These are phyloP conservation scores for Pachycephus smyrnensis DNA, from an alignment of 2,888 invertebrate species.

Conservation along the genomic window DNA sequence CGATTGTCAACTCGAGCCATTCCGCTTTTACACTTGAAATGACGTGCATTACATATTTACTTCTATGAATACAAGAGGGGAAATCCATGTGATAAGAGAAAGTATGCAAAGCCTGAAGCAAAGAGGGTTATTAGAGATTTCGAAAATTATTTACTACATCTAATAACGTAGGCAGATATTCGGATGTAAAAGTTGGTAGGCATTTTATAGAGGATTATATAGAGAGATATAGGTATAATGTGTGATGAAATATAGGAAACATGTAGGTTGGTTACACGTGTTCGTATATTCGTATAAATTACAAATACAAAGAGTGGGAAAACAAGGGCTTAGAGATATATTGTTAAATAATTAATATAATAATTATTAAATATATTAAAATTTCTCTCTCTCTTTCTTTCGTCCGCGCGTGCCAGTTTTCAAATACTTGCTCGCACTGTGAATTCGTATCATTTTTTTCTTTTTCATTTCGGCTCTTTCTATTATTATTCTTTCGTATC, in stretches of 20 bases:
- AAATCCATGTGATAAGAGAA: neutral
- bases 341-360: constrained; percentile 31
- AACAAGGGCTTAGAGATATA: constrained; percentile 24
- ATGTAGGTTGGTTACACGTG: neutral
- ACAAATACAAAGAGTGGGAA: constrained; percentile 14
- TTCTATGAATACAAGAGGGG: neutral
- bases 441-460: neutral
- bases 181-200: neutral
- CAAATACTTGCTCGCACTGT: neutral
- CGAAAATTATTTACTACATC: neutral
- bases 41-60: neutral
- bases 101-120: neutral
- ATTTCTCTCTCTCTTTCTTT: constrained; percentile 43
- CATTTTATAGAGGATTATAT: neutral
- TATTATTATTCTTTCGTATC: neutral
- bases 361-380: constrained; percentile 58
- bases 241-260: neutral
- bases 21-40: neutral
- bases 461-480: neutral
- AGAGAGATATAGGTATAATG: neutral
- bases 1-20: neutral
- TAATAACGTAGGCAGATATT: neutral
- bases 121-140: neutral
- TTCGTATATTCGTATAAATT: neutral
- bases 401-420: neutral